Evolutionary conservation across 2,888 invertebrate species (phyloP).

Genomic region (Crioceris asparagi): DNA sequence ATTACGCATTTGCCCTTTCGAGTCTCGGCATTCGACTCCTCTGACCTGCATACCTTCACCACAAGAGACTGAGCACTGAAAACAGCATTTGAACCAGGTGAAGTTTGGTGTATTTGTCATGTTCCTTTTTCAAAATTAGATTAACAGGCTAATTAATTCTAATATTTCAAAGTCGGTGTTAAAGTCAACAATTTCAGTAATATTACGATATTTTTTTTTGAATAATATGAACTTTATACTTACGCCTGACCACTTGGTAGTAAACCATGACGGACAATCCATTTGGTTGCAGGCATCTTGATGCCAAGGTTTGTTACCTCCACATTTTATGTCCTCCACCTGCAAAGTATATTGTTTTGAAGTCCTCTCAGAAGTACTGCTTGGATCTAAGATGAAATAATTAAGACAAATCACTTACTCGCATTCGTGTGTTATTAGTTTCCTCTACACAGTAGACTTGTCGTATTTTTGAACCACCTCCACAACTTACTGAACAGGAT

Average conservation of each 20-base stretch:
- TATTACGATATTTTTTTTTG: too few relatives aligned
- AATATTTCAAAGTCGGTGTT: not conserved
- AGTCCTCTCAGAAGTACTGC: constrained; percentile 2
- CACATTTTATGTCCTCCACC: constrained; percentile 71
- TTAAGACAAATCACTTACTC: constrained; percentile 40
- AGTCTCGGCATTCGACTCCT: constrained; percentile 67
- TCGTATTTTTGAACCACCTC: constrained; percentile 71
- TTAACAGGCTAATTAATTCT: too few relatives aligned
- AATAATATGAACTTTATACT: constrained; percentile 43
- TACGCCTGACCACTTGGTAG: constrained; percentile 85
- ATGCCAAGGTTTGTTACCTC: constrained; percentile 63
- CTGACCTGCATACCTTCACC: constrained; percentile 79
- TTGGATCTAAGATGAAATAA: not conserved
- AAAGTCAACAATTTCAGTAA: not conserved
- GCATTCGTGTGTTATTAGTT: constrained; percentile 67
- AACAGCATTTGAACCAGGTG: not conserved
- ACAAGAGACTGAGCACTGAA: constrained; percentile 85
- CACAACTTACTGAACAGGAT: constrained; percentile 75
- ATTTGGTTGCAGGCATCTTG: constrained; percentile 75
- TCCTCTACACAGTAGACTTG: constrained; percentile 78
- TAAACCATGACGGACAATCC: constrained; percentile 82
- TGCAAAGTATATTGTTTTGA: constrained; percentile 32
- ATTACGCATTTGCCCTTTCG: constrained; percentile 43
- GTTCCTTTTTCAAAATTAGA: too few relatives aligned
- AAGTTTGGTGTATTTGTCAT: too few relatives aligned